phyloP scores from a whole-genome alignment of 2,113 vertebrate species.

The Gobius niger region DNA sequence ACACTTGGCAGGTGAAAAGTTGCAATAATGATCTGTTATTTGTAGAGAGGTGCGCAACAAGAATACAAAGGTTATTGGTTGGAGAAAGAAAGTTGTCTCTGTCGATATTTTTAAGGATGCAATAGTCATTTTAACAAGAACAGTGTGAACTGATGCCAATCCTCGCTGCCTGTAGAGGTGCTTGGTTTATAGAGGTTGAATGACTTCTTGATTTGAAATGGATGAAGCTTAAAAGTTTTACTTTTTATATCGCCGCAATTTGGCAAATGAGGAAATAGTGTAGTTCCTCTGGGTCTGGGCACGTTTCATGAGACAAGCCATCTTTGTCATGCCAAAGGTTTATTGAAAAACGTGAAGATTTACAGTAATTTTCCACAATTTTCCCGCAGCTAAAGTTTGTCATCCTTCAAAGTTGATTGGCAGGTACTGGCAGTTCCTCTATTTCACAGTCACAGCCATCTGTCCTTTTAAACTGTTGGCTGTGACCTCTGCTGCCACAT shows the following conservation, averaged over 20 bases:
- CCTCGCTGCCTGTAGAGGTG: too few species aligned
- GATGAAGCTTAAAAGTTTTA: too few species aligned
- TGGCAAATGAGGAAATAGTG: background rate
- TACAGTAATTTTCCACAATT: background rate
- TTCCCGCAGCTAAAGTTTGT: background rate
- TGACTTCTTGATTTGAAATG: background rate
- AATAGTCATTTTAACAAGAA: too few species aligned
- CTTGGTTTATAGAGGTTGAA: background rate
- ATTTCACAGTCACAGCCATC: constrained; percentile 1
- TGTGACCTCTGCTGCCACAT: constrained; percentile 44
- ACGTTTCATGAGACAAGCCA: background rate
- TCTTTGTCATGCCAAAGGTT: background rate
- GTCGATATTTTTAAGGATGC: too few species aligned
- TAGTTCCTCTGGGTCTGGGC: background rate
- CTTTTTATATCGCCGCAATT: background rate
- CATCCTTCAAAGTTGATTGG: background rate
- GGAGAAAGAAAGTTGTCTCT: too few species aligned
- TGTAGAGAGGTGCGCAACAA: too few species aligned
- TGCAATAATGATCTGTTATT: too few species aligned
- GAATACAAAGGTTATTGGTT: too few species aligned
- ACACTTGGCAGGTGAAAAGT: too few species aligned
- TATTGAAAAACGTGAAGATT: background rate
- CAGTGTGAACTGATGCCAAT: too few species aligned
- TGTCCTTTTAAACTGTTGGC: constrained; percentile 16
- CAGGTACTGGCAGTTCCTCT: background rate